phyloP scores from a whole-genome alignment of 2,888 invertebrate genomes.

The Lampropteryx suffumata region DNA sequence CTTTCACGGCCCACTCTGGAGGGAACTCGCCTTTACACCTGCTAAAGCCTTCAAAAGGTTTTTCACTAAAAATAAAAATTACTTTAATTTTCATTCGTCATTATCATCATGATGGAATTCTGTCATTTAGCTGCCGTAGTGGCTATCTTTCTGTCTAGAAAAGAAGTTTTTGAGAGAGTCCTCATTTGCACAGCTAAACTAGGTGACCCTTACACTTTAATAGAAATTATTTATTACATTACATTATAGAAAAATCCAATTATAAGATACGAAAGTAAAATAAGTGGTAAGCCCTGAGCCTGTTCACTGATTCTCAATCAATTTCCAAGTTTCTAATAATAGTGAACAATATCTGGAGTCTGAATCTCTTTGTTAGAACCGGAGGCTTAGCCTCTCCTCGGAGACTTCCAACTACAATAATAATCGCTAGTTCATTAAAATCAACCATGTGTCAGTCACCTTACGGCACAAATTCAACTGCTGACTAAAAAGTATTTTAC shows the following conservation, averaged over 20 bases:
- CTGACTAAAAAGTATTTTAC: not conserved
- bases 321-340: constrained; percentile 27
- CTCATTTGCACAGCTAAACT: too few species aligned
- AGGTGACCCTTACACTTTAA: too few species aligned
- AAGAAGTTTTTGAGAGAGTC: too few species aligned
- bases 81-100: not conserved
- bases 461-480: not conserved
- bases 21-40: constrained; percentile 11
- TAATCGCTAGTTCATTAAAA: not conserved
- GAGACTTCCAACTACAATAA: constrained; percentile 18
- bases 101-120: too few species aligned
- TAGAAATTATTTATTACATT: too few species aligned
- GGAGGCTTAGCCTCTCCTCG: constrained; percentile 13
- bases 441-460: not conserved
- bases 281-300: constrained; percentile 1
- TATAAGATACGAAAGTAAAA: too few species aligned
- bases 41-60: not conserved
- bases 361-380: constrained; percentile 30
- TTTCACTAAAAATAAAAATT: not conserved
- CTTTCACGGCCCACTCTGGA: constrained; percentile 3
- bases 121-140: too few species aligned
- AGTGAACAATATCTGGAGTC: constrained; percentile 28
- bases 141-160: too few species aligned
- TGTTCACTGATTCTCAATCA: constrained; percentile 28
- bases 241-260: too few species aligned